Evolutionary conservation across 1,140 invertebrate species (phyloP), one percentile per base, ranked within the genome.

Genomic region (Eriosoma lanigerum): DNA sequence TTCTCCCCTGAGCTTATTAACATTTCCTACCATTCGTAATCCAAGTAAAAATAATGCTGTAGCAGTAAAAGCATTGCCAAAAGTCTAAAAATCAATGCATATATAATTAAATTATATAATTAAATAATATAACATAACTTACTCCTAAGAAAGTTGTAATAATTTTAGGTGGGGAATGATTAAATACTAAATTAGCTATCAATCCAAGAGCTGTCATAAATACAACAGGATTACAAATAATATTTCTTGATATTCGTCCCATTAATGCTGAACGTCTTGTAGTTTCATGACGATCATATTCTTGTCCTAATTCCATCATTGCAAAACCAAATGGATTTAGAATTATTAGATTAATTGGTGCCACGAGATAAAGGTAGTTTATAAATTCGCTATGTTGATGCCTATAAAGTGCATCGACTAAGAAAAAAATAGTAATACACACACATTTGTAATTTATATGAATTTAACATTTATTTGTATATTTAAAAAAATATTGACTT

Each of bases 181-280:
- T 89, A 85, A 96, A 96, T 13, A 91, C 85, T 80, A 96, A 88
- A 86, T 98, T 98, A 19, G 94, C 94, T 73, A 92, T 85, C 12
- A 98, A 92, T 1, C 96, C 96, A 21, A 97, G 85, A n/a, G 94
- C 86, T 1, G 96, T 98, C 95, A 98, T 97, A 17, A 96, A 89
- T 17, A 98, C 89, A 72, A 98, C 90, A 1, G 97, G 97, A 88
- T 98, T 98, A 2, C 91, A 88, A 64, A 93, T 88, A 62, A 97
- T 91, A n/a, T 82, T 82, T 21, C 81, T 80, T 48, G 81, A 60
- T 15, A 83, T 81, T 62, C 76, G 46, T 17, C 78, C 80, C 56
- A 82, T 81, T 15, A 78, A 44, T 32, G 75, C 75, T 46, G 76
- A 64, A 15, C 50, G 75, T 46, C 62, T 52, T 56, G 48, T 70